Evolutionary conservation across 1,140 invertebrate species (phyloP), one percentile per base, ranked within the genome.

Genomic region (Neodiprion lecontei): DNA sequence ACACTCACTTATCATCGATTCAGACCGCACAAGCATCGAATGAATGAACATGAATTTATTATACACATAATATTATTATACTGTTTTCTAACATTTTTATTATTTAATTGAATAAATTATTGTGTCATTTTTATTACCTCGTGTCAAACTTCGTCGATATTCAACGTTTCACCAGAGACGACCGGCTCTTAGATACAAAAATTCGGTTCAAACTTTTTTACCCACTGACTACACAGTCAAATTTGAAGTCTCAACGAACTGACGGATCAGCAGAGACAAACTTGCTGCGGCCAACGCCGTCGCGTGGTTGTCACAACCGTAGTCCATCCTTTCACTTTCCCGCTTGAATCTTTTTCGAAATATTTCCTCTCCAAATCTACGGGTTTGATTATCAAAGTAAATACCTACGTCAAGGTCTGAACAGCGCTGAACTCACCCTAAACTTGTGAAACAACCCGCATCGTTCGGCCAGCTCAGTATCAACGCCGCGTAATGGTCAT

Each of bases 261-360:
- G 72, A 3, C 85, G 78, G 66, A 86, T 79, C 9, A 84, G 74
- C 40, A 86, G 70, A n/a, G 83, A 77, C 1, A 85, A 72, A 66
- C 71, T 69, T 7, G 82, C 84, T 7, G 81, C 81, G 12, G 71
- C 84, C 9, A 85, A 72, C n/a, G 80, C 76, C 17, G 80, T 85
- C 1, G 80, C 77, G 61, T 86, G 85, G 74, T 78, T 85, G 0
- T 85, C 77, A 66, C 84, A 86, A 49, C 80, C 85, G 70, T 78
- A 82, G 69, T 87, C 84, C 12, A 79, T 84, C 28, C 17, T 11
- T n/a, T 28, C 73, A 7, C 79, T 78, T n/a, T 61, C 53, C 53
- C 53, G 11, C 53, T 61, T 61, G n/a, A 14, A 8, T 9, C 53
- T 61, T 17, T 14, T 40, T 5, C 1, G 28, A 40, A 40, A 17